Evolutionary conservation across 2,113 vertebrate genomes (phyloP).

Genomic region (Hylia prasina): DNA sequence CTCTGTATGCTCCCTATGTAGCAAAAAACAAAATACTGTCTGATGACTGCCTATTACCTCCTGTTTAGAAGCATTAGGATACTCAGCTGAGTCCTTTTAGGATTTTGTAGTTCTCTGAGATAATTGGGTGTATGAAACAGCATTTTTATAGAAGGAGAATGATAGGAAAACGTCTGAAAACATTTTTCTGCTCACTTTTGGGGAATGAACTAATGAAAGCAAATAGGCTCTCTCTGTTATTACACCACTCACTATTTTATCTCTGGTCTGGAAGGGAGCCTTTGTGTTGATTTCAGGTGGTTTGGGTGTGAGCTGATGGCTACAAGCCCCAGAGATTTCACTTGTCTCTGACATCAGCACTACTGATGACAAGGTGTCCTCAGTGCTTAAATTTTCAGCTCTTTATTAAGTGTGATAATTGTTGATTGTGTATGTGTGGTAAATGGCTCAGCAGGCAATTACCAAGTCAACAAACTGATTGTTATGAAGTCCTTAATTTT

Average conservation of each 20-base stretch:
- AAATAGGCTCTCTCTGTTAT: background rate
- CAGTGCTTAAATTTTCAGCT: background rate
- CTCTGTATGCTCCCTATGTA: background rate
- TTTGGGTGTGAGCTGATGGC: background rate
- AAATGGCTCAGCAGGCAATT: background rate
- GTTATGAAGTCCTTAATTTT: background rate
- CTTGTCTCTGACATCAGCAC: background rate
- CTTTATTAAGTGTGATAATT: background rate
- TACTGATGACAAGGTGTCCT: background rate
- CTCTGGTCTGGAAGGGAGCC: background rate
- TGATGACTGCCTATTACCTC: background rate
- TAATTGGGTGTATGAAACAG: background rate
- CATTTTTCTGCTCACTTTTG: background rate
- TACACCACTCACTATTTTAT: background rate
- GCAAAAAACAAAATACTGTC: background rate
- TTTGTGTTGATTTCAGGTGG: background rate
- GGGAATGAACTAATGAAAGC: background rate
- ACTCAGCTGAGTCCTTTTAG: background rate
- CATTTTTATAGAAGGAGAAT: background rate
- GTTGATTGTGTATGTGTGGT: background rate
- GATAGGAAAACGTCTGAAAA: background rate
- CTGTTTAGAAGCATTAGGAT: background rate
- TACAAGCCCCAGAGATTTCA: background rate
- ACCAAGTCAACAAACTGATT: background rate
- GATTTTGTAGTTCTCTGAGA: background rate